Conservation (phyloP, 2,113 vertebrate species). For the Erpornis zantholeuca region DNA sequence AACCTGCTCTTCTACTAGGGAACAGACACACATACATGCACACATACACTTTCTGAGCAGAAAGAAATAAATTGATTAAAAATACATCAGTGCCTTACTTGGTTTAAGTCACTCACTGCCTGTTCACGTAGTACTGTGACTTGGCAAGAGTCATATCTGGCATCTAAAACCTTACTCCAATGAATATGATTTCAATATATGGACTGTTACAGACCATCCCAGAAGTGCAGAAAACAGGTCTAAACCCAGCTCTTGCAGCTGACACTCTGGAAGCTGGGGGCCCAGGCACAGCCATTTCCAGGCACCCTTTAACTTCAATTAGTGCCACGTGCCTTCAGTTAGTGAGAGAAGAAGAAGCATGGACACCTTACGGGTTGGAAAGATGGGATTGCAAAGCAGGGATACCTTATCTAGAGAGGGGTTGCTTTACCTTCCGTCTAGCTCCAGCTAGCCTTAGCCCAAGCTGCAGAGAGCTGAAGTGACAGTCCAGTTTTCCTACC, state of each 20-base stretch:
- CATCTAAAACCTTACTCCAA: background rate
- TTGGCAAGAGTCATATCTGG: background rate
- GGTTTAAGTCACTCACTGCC: background rate
- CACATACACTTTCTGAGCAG: background rate
- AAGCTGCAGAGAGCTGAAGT: background rate
- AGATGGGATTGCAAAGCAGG: background rate
- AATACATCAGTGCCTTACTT: background rate
- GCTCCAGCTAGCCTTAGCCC: background rate
- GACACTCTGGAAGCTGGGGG: background rate
- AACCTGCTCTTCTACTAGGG: background rate
- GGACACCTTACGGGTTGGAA: background rate
- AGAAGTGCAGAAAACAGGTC: background rate
- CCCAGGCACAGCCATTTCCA: background rate
- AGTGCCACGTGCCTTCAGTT: background rate
- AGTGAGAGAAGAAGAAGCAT: background rate
- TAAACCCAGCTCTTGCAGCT: background rate
- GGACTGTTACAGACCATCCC: background rate
- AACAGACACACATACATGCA: background rate
- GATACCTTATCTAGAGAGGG: background rate
- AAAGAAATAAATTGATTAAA: background rate
- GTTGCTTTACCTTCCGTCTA: background rate
- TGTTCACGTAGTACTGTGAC: background rate
- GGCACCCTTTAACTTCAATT: background rate
- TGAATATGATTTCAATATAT: background rate
- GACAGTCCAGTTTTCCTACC: slow-evolving; percentile 70